Evolutionary conservation across 2,113 vertebrate species (phyloP), one percentile per base, ranked within the genome.

Genomic region (Dendropsophus ebraccatus): DNA sequence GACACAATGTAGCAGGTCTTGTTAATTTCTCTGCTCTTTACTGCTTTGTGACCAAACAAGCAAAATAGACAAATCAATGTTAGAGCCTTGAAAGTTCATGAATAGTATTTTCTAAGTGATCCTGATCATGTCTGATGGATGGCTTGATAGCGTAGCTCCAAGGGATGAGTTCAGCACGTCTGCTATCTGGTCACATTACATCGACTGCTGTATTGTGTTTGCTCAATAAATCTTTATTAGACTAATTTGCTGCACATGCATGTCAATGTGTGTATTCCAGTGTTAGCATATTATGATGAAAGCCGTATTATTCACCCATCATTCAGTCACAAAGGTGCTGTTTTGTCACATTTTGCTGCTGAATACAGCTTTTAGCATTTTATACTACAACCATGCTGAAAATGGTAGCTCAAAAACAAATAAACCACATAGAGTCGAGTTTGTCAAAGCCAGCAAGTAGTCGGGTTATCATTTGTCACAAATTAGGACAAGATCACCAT

Each of bases 191-290:
- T 84, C 73, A 85, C 83, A 90, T 85, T n/a, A 17, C 87, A 91
- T 88, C 41, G 89, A 92, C 89, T 79, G 58, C n/a, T 74, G 62
- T 73, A 56, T 30, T 79, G 77, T 88, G 28, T 62, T 83, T 32
- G 16, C 87, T 89, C 90, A 88, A 89, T 89, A 91, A 89, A 89
- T 83, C 79, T 88, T 87, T 87, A 88, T 54, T 81, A 87, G 41
- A 88, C 41, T 83, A 85, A 89, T 74, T 89, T 83, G 21, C 79
- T 88, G 83, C 0, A 0, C 21, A 11, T 74, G 69, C 83, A 83
- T 87, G 25, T 76, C 84, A 83, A 56, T 8, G 78, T 35, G 87
- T 67, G 17, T 0, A 0, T 73, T 52, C n/a, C 58, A 88, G 87
- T 37, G 5, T 30, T 84, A 88, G 23, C 32, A 13, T 52, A 88